Base-by-base conservation (phyloP, 2,797 vertebrate species). In the Picus viridis region DNA sequence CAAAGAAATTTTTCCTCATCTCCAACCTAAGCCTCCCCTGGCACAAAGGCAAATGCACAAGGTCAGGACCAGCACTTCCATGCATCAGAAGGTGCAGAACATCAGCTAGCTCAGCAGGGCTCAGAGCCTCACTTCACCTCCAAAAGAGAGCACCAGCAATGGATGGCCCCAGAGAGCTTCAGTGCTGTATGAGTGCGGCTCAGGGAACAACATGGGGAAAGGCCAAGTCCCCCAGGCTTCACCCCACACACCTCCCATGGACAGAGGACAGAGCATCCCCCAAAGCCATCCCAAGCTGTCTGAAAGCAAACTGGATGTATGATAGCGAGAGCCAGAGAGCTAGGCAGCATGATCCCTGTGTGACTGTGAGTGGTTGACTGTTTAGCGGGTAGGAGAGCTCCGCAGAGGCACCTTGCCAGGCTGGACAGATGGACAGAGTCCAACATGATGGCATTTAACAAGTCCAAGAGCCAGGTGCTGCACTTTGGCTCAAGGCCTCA, bases 131-230 rank as follows among this genome's bases (percentile, higher is more conserved):
- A n/a, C 32, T 26, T 76, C 61, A n/a, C 32, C 30, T 79, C 61
- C 26, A 75, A 51, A 76, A 4, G 1, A 54, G 17, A 23, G 6
- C 0, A 27, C 3, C 24, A 27, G 24, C 0, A 1, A 12, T 16
- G 34, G 39, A 72, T 76, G 32, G 13, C 19, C 34, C 36, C 36
- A 62, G 32, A 86, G 65, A 32, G 45, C 26, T 79, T 58, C 45
- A 49, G 43, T 67, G 69, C 45, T 53, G n/a, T 47, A 34, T 9
- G 7, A 76, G 36, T n/a, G 29, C 5, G 23, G 22, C 26, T 32
- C 43, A 39, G 63, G 49, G 7, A 4, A 10, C 45, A 47, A 47
- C 26, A 24, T 6, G 9, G 39, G 27, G 30, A 54, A 57, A 64
- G 56, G 15, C 7, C 15, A 1, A 9, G 32, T 9, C 34, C 9